Base-by-base conservation (phyloP, 2,888 invertebrate genomes). In the Rhamphomyia laevipes region DNA sequence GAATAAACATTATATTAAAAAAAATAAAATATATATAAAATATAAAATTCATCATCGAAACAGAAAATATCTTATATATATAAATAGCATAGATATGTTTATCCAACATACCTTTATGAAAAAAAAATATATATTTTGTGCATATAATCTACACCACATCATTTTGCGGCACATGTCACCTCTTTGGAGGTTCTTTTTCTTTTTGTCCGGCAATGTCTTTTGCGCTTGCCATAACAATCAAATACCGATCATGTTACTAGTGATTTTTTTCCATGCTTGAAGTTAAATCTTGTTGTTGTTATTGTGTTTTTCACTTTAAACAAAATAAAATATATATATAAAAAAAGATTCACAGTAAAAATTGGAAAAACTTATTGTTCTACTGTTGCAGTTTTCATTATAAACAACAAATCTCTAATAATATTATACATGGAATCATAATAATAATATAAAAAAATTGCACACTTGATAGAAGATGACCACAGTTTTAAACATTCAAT, bases 91-190 rank as follows among this genome's bases (percentile, higher is more conserved):
- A 27, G 23, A 27, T 21, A 21, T 21, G 21, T 21, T 21, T 6
- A 21, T 4, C 4, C 21, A 27, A 27, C 23, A 27, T 27, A 21
- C 3, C 3, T 21, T 27, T 27, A 27, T 27, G 7, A 7, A 27
- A 2, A 27, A 2, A 21, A 21, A 21, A 27, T 27, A 27, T 27
- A 27, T 7, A n/a, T 27, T 27, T 27, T 27, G 23, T 27, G 23
- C 23, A 27, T 55, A 55, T 47, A 53, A 55, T 52, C 50, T 53
- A 51, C 53, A 53, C 42, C 42, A 42, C 42, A 49, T 47, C 38
- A 47, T 42, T 49, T 54, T 53, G 54, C 53, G 53, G 55, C 55
- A 56, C 57, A 58, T 57, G 58, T 57, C 57, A 56, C 55, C 53
- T 56, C 51, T 47, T n/a, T 49, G 53, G 55, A 53, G 55, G 48